Conservation (phyloP, 2,888 invertebrate genomes). For the Formica aserva region DNA sequence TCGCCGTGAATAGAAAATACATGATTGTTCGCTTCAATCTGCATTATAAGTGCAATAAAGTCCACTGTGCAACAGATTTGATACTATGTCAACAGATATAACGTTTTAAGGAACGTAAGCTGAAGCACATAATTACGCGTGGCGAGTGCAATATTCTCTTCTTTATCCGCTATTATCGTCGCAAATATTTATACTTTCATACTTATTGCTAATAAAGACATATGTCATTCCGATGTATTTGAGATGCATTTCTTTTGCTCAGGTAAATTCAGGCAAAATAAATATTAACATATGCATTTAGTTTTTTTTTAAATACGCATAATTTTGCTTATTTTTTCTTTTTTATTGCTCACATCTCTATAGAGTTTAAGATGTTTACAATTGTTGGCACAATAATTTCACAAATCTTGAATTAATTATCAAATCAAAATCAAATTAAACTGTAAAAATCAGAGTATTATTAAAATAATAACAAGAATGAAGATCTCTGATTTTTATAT, state of each 20-base stretch:
- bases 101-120: background rate
- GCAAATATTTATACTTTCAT: conserved; percentile 8
- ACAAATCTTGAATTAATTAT: background rate
- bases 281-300: background rate
- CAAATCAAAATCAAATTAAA: background rate
- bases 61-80: conserved; percentile 35
- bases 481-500: background rate
- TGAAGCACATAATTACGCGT: background rate
- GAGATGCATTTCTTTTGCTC: background rate
- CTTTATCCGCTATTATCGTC: conserved; percentile 17
- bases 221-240: background rate
- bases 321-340: background rate
- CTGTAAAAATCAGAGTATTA: background rate
- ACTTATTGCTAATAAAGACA: background rate
- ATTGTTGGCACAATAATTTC: background rate
- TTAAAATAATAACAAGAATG: background rate
- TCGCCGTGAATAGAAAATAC: conserved; percentile 26
- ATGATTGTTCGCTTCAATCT: conserved; percentile 45
- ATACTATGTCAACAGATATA: conserved; percentile 5
- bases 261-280: background rate
- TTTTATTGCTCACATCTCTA: background rate
- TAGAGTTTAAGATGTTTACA: background rate
- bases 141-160: conserved; percentile 20
- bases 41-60: conserved; percentile 50
- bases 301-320: background rate